A percentile compares a stretch with the other conserved stretches of the same genome.
Conservation (phyloP, 2,888 invertebrate genomes). For the Opisthograptis luteolata region DNA sequence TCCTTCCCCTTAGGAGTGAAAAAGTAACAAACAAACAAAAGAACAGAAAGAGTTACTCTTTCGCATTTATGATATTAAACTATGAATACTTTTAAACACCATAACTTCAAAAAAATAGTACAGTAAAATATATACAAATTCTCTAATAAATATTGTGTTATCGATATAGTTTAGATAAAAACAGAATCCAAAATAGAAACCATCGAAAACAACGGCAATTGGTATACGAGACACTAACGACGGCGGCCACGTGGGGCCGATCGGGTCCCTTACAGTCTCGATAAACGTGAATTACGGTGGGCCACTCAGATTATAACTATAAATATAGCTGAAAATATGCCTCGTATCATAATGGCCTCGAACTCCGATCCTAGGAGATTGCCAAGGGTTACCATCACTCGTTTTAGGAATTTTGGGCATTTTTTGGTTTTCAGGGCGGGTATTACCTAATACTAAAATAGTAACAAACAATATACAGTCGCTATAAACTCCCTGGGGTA, state of each 20-base stretch:
- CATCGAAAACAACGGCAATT: not conserved
- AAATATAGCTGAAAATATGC: slow-evolving; percentile 62
- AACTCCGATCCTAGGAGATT: slow-evolving; percentile 44
- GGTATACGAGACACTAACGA: slow-evolving; percentile 29
- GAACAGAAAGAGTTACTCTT: too few relatives aligned
- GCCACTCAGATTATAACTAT: slow-evolving; percentile 57
- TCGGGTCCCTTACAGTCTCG: slow-evolving; percentile 48
- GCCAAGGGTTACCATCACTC: slow-evolving; percentile 28
- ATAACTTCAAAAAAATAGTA: too few relatives aligned
- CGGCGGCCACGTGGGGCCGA: slow-evolving; percentile 47
- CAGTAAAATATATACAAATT: too few relatives aligned
- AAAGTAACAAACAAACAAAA: too few relatives aligned
- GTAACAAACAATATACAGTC: too few relatives aligned
- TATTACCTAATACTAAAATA: not conserved
- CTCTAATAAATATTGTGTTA: too few relatives aligned
- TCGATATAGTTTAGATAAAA: too few relatives aligned
- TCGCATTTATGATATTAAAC: too few relatives aligned
- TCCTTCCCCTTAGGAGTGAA: too few relatives aligned
- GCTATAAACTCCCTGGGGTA: too few relatives aligned
- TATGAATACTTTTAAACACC: too few relatives aligned
- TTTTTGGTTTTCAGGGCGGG: too few relatives aligned
- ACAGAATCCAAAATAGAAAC: not conserved
- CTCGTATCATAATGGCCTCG: slow-evolving; percentile 44
- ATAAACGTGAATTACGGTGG: slow-evolving; percentile 61
- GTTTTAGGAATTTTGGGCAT: not conserved